These are phyloP conservation scores for Reticulitermes lucifugus DNA, from an alignment of 2,888 invertebrate genomes.

Conservation along the genomic window DNA sequence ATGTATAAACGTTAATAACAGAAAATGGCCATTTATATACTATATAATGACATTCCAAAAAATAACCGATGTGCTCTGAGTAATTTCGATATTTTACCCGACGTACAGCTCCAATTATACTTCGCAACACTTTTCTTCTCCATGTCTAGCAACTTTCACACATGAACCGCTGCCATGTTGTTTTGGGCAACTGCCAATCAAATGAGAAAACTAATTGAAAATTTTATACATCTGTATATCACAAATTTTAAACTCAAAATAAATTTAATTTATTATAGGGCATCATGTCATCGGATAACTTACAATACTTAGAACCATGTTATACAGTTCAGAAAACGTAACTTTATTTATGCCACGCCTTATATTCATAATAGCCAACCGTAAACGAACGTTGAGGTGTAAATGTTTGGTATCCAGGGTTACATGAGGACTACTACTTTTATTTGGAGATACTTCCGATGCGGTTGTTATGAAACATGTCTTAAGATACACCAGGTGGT, in stretches of 20 bases:
- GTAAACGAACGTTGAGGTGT: not conserved
- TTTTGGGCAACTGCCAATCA: constrained; percentile 50
- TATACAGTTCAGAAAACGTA: not conserved
- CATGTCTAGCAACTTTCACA: constrained; percentile 29
- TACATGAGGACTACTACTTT: too few relatives aligned
- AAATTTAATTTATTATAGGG: not conserved
- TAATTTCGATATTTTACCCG: constrained; percentile 7
- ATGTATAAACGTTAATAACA: too few relatives aligned
- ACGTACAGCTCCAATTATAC: constrained; percentile 2
- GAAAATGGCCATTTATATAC: not conserved
- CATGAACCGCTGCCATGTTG: constrained; percentile 50
- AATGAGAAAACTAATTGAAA: not conserved
- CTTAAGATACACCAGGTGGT: too few relatives aligned
- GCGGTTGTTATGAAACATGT: too few relatives aligned
- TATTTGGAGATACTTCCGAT: too few relatives aligned
- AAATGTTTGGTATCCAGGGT: not conserved
- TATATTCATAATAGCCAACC: constrained; percentile 27
- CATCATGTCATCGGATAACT: not conserved
- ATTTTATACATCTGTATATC: not conserved
- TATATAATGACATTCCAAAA: not conserved
- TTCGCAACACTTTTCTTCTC: constrained; percentile 12
- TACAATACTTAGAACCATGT: not conserved
- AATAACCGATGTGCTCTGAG: not conserved
- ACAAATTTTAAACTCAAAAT: not conserved
- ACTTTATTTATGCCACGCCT: constrained; percentile 40